phyloP scores from a whole-genome alignment of 2,888 invertebrate species.

The Heliconius cydno region DNA sequence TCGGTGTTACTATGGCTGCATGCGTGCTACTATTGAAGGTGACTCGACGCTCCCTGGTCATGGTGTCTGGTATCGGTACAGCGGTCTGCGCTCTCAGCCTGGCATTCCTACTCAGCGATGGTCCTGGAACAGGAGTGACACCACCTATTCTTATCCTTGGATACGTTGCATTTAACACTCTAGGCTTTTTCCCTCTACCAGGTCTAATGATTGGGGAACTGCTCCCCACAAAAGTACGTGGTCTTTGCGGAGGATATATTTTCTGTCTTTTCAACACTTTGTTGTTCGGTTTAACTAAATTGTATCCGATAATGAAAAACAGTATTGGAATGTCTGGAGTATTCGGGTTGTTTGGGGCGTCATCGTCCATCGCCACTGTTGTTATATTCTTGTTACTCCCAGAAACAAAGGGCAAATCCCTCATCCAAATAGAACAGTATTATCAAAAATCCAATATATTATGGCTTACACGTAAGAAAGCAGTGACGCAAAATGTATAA shows the following conservation, averaged over 20 bases:
- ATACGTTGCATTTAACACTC: slow-evolving; percentile 89
- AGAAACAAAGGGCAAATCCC: slow-evolving; percentile 88
- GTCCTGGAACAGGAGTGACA: slow-evolving; percentile 58
- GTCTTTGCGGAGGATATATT: slow-evolving; percentile 88
- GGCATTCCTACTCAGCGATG: slow-evolving; percentile 65
- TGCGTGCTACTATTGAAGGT: slow-evolving; percentile 86
- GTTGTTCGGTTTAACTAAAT: slow-evolving; percentile 87
- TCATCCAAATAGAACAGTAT: slow-evolving; percentile 91
- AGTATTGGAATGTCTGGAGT: slow-evolving; percentile 86
- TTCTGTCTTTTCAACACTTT: slow-evolving; percentile 88
- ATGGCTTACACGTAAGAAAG: slow-evolving; percentile 82
- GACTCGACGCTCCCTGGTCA: slow-evolving; percentile 86
- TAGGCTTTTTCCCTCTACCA: slow-evolving; percentile 89
- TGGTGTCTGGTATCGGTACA: slow-evolving; percentile 87
- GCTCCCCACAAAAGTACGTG: slow-evolving; percentile 88
- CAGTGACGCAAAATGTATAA: slow-evolving; percentile 64
- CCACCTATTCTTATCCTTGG: slow-evolving; percentile 79
- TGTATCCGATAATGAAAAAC: slow-evolving; percentile 85
- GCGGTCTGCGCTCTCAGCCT: slow-evolving; percentile 85
- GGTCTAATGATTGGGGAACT: slow-evolving; percentile 90
- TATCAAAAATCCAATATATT: slow-evolving; percentile 86
- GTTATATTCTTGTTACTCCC: slow-evolving; percentile 88
- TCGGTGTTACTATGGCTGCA: slow-evolving; percentile 85
- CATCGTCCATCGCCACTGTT: slow-evolving; percentile 85
- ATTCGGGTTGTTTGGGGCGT: slow-evolving; percentile 87